phyloP scores from a whole-genome alignment of 2,888 invertebrate genomes.

The Luperina testacea region DNA sequence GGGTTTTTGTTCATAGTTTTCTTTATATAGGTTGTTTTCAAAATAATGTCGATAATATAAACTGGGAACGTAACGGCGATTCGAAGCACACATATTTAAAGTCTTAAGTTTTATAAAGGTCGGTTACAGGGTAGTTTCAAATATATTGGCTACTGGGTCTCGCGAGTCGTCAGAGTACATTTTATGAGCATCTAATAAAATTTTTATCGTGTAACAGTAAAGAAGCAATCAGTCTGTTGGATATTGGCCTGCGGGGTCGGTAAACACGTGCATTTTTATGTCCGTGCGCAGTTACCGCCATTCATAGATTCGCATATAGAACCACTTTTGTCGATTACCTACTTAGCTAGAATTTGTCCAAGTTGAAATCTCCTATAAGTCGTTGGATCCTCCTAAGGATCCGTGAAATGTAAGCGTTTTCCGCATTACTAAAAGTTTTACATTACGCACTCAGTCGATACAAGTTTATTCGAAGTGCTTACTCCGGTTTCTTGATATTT shows the following conservation, averaged over 20 bases:
- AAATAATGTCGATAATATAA: constrained; percentile 39
- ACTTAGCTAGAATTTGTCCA: constrained; percentile 56
- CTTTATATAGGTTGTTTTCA: constrained; percentile 4
- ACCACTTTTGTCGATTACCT: constrained; percentile 74
- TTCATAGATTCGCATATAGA: constrained; percentile 74
- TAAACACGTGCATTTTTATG: constrained; percentile 90
- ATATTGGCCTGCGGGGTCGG: constrained; percentile 88
- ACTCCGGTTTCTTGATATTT: constrained; percentile 11
- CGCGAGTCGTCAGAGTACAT: constrained; percentile 86
- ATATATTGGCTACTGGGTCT: constrained; percentile 88
- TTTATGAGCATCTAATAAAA: constrained; percentile 89
- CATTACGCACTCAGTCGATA: constrained; percentile 19
- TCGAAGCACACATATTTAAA: constrained; percentile 68
- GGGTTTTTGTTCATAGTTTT: neutral
- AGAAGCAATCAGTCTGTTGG: constrained; percentile 89
- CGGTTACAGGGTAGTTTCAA: constrained; percentile 87
- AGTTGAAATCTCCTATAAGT: constrained; percentile 34
- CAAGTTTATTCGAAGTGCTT: constrained; percentile 21
- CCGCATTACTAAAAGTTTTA: constrained; percentile 21
- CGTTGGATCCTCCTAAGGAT: constrained; percentile 16
- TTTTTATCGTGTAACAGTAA: constrained; percentile 90
- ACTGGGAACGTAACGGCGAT: constrained; percentile 47
- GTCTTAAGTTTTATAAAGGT: constrained; percentile 82
- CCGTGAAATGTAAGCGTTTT: constrained; percentile 32
- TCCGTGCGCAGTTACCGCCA: constrained; percentile 79